Percentiles rank a stretch among this genome's conserved stretches.
Evolutionary conservation across 2,113 vertebrate species (phyloP).

Genomic region (Haliaeetus leucogaster): DNA sequence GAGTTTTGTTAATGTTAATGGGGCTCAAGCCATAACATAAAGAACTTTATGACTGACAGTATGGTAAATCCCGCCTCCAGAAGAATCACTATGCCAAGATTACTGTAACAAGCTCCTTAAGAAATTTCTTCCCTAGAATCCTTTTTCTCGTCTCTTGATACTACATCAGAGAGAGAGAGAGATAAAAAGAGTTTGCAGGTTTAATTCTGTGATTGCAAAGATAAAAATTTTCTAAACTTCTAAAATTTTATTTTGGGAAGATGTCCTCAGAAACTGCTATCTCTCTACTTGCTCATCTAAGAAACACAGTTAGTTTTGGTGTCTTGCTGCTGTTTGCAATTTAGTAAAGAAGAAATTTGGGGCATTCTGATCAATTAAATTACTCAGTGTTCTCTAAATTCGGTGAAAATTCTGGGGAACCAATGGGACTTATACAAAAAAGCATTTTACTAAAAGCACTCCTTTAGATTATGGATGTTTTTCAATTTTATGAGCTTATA

Average conservation of each 20-base stretch:
- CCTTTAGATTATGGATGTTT: not conserved
- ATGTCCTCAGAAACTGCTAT: not conserved
- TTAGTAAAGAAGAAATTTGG: not conserved
- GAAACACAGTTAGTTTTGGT: not conserved
- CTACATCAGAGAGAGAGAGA: not conserved
- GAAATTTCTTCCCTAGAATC: not conserved
- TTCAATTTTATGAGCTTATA: not conserved
- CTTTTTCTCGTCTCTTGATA: not conserved
- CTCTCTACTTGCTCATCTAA: not conserved
- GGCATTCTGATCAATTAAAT: not conserved
- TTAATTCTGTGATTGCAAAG: not conserved
- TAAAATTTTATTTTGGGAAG: not conserved
- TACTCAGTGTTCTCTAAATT: not conserved
- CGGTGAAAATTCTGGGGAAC: not conserved
- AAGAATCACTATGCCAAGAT: not conserved
- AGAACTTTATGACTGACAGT: not conserved
- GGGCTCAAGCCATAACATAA: not conserved
- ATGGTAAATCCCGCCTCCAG: not conserved
- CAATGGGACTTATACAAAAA: not conserved
- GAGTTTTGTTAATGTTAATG: not conserved
- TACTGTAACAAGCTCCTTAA: not conserved
- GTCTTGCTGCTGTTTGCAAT: not conserved
- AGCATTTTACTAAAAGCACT: not conserved
- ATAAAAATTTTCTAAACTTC: not conserved
- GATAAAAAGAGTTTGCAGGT: not conserved